A percentile compares a stretch with the other conserved stretches of the same genome.
phyloP scores from a whole-genome alignment of 1,140 invertebrate species.

The Macrocentrus cingulum region DNA sequence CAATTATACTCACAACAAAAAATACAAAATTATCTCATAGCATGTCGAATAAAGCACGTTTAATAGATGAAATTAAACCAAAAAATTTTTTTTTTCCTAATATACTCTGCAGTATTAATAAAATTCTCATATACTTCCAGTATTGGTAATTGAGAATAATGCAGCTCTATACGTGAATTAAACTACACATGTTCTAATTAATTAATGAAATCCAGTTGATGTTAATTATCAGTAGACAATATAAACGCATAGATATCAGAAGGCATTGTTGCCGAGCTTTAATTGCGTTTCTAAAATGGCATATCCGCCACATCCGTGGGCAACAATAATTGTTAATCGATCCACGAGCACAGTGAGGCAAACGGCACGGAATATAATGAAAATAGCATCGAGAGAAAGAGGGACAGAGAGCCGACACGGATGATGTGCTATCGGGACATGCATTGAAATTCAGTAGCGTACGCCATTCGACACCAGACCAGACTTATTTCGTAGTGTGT shows the following conservation, averaged over 20 bases:
- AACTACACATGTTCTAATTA: too few relatives aligned
- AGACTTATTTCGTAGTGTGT: slow-evolving; percentile 50
- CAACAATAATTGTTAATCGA: slow-evolving; percentile 39
- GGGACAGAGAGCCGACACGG: not conserved
- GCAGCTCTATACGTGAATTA: too few relatives aligned
- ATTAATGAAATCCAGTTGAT: too few relatives aligned
- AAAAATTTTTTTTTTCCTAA: too few relatives aligned
- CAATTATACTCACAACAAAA: too few relatives aligned
- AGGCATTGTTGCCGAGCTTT: slow-evolving; percentile 27
- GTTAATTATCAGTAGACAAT: too few relatives aligned
- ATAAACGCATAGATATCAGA: not conserved
- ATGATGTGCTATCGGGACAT: slow-evolving; percentile 25
- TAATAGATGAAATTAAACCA: too few relatives aligned
- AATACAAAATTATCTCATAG: too few relatives aligned
- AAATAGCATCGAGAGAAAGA: not conserved
- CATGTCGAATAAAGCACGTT: too few relatives aligned
- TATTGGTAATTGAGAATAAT: too few relatives aligned
- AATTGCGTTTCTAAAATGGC: slow-evolving; percentile 33
- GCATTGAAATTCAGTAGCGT: slow-evolving; percentile 39
- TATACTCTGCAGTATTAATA: too few relatives aligned
- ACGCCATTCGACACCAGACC: slow-evolving; percentile 36
- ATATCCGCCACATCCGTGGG: slow-evolving; percentile 31
- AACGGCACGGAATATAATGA: slow-evolving; percentile 2
- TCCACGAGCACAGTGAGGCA: slow-evolving; percentile 27
- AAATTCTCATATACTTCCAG: too few relatives aligned